A percentile compares a stretch with the other conserved stretches of the same genome.
Conservation (phyloP, 92 coral and sea anemone genomes). For the Epizoanthus illoricatus region DNA sequence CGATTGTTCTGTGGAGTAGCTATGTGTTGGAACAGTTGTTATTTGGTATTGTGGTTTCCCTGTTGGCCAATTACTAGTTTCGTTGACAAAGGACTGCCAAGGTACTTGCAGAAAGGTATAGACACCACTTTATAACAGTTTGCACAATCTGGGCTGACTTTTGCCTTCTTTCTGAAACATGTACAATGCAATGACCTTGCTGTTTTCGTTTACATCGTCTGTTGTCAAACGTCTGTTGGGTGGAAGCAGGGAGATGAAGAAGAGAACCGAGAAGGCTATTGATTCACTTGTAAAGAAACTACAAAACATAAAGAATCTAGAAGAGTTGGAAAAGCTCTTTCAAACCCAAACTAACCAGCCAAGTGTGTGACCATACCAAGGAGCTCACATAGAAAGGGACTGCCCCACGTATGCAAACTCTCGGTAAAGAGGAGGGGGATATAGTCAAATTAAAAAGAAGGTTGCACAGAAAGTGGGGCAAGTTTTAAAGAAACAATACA, state of each 20-base stretch:
- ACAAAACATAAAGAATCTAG: constrained; percentile 88
- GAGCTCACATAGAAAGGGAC: constrained; percentile 95
- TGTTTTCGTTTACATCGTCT: constrained; percentile 97
- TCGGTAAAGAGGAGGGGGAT: no score
- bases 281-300: constrained; percentile 97
- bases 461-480: no score
- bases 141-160: constrained; percentile 16
- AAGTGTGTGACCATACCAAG: constrained; percentile 95
- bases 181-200: constrained; percentile 91
- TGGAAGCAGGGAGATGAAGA: constrained; percentile 99
- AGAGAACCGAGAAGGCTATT: constrained; percentile 98
- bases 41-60: constrained; percentile 6
- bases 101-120: constrained; percentile 1
- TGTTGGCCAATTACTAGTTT: neutral
- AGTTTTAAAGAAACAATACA: no score
- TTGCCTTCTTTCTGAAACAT: constrained; percentile 22
- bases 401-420: constrained; percentile 72
- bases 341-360: constrained; percentile 96
- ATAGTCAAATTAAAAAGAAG: no score
- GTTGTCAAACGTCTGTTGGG: constrained; percentile 98
- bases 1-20: constrained; percentile 17
- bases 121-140: constrained; percentile 19
- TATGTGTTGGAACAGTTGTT: constrained; percentile 20
- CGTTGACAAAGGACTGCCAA: constrained; percentile 6
- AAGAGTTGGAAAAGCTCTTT: constrained; percentile 92